Percentiles rank a stretch among this genome's conserved stretches.
Evolutionary conservation across 2,888 invertebrate genomes (phyloP).

Genomic region (Nezara viridula): DNA sequence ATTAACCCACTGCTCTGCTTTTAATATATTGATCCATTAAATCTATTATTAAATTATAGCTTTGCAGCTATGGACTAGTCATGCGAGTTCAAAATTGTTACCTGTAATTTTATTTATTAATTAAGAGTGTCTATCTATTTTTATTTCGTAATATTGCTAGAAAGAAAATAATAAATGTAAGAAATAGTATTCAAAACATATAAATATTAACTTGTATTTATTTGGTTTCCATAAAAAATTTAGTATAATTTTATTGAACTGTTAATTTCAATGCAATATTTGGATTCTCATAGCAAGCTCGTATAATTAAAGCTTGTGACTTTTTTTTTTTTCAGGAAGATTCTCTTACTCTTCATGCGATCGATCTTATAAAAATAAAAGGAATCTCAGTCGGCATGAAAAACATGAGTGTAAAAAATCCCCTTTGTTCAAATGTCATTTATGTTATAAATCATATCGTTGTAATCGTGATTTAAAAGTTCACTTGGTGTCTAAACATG

Average conservation of each 20-base stretch:
- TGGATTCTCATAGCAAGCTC: too few species aligned
- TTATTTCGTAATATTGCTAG: neutral
- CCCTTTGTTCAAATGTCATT: conserved; percentile 77
- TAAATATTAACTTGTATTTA: too few species aligned
- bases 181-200: too few species aligned
- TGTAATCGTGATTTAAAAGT: neutral
- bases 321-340: neutral
- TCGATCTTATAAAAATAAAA: conserved; percentile 62
- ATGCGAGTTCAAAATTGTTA: neutral
- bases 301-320: too few species aligned
- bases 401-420: conserved; percentile 70
- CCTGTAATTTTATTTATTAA: neutral
- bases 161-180: neutral
- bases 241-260: too few species aligned
- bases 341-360: conserved; percentile 64
- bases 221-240: too few species aligned
- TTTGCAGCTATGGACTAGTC: neutral
- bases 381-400: conserved; percentile 65
- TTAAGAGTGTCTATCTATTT: neutral
- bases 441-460: conserved; percentile 70
- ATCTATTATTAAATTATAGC: neutral
- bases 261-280: too few species aligned
- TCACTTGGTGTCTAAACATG: neutral
- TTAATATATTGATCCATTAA: too few species aligned
- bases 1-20: too few species aligned